phyloP scores from a whole-genome alignment of 2,113 vertebrate genomes.

The Formicarius rufipectus region DNA sequence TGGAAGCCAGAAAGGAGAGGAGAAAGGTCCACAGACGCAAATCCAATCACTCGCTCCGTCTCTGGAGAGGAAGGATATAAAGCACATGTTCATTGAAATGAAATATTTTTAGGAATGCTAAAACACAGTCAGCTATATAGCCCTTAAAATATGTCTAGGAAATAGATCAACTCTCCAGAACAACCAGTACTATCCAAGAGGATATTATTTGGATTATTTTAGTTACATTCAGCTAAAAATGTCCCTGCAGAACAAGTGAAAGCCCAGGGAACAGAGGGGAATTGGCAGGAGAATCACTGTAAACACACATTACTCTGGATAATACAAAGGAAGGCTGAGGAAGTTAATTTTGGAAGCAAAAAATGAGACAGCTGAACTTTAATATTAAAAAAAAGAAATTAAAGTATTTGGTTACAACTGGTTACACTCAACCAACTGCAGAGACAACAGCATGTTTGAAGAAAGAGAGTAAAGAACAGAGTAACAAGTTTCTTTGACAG shows the following conservation, averaged over 20 bases:
- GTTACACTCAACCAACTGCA: not conserved
- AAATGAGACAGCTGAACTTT: not conserved
- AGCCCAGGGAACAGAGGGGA: not conserved
- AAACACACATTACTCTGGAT: not conserved
- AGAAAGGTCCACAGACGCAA: constrained; percentile 91
- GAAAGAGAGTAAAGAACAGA: not conserved
- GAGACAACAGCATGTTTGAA: not conserved
- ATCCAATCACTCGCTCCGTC: constrained; percentile 89
- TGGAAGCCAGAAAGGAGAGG: constrained; percentile 92
- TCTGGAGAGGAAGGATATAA: constrained; percentile 61
- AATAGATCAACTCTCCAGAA: not conserved
- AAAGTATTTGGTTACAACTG: not conserved
- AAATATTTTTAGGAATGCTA: not conserved
- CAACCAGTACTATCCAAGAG: not conserved
- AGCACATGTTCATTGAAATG: rapidly evolving
- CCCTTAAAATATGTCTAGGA: not conserved
- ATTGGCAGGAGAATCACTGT: not conserved
- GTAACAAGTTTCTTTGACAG: not conserved
- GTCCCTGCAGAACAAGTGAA: not conserved
- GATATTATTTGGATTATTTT: not conserved
- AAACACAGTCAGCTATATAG: not conserved
- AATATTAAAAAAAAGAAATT: not conserved
- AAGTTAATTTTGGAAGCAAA: not conserved
- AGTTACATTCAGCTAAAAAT: not conserved
- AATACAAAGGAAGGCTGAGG: not conserved